These are phyloP conservation scores for Bungarus multicinctus DNA, from an alignment of 2,113 vertebrate species.

Conservation along the genomic window DNA sequence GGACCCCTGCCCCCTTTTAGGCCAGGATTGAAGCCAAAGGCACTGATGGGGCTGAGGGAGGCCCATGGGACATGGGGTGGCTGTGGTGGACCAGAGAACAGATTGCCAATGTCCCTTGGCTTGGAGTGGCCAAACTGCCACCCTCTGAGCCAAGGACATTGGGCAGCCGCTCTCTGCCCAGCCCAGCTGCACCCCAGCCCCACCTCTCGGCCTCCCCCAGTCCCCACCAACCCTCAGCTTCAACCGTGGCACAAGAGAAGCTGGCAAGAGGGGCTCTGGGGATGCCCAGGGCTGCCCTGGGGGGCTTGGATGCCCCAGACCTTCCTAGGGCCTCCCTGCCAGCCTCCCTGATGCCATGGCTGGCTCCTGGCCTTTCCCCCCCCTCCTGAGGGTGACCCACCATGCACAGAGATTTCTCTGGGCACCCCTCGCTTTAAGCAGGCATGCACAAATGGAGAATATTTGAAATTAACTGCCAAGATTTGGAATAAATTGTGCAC, in stretches of 20 bases:
- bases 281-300: neutral
- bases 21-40: neutral
- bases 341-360: neutral
- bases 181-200: neutral
- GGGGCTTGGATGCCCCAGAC: neutral
- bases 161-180: neutral
- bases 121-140: neutral
- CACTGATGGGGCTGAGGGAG: neutral
- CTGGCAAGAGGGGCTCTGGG: neutral
- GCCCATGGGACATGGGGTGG: neutral
- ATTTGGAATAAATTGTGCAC: rapidly evolving
- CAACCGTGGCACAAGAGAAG: neutral
- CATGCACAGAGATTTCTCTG: neutral
- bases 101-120: neutral
- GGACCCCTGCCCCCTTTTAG: no score
- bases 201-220: neutral
- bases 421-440: neutral
- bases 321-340: neutral
- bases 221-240: neutral
- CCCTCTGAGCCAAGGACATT: rapidly evolving
- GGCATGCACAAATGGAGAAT: rapidly evolving
- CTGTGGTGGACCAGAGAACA: rapidly evolving
- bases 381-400: neutral
- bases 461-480: neutral
- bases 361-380: neutral